Conservation (phyloP, 92 coral and sea anemone species). For the Zoanthus solanderi region DNA sequence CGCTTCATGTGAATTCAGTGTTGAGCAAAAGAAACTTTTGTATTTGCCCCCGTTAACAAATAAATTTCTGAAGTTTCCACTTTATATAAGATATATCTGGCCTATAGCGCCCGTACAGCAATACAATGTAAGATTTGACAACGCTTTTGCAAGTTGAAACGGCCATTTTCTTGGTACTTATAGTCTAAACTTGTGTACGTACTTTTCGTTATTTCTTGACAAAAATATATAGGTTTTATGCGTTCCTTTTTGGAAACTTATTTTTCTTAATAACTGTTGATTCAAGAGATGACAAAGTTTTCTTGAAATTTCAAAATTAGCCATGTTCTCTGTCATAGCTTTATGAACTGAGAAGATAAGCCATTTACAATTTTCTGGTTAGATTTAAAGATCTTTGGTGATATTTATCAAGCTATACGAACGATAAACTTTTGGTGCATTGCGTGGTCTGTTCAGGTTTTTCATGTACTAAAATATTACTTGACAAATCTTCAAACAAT, state of each 20-base stretch:
- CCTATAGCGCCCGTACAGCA: background rate
- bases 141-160: background rate
- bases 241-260: background rate
- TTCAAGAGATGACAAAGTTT: conserved; percentile 44
- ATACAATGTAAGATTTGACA: background rate
- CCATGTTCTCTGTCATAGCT: too few relatives aligned
- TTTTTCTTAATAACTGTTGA: background rate
- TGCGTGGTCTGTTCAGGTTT: too few relatives aligned
- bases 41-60: conserved; percentile 41
- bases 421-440: too few relatives aligned
- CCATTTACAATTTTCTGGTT: background rate
- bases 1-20: conserved; percentile 29
- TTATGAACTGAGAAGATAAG: background rate
- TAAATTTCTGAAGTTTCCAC: background rate
- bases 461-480: too few relatives aligned
- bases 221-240: conserved; percentile 7
- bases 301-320: background rate
- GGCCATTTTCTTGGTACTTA: background rate
- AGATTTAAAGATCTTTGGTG: background rate
- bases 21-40: conserved; percentile 10
- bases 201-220: conserved; percentile 1
- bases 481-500: too few relatives aligned
- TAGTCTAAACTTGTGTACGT: background rate
- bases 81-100: background rate
- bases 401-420: too few relatives aligned